Evolutionary conservation across 2,113 vertebrate species (phyloP).

Genomic region (Anarhynchus alexandrinus): DNA sequence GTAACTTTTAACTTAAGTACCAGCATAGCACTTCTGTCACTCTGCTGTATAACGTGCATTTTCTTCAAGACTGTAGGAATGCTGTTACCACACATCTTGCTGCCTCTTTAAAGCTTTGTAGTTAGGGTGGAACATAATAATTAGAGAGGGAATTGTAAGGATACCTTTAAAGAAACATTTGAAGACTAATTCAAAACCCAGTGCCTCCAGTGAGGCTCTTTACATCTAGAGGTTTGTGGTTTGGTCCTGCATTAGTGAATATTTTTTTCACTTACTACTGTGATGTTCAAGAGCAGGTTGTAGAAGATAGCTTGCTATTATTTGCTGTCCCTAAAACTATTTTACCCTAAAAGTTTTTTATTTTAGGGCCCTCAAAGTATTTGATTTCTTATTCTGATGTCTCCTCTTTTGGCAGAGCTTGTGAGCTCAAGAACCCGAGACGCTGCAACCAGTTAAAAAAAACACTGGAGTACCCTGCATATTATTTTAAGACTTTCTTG

Average conservation of each 20-base stretch:
- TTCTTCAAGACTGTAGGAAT: slow-evolving; percentile 18
- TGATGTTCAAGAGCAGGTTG: background rate
- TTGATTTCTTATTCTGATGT: background rate
- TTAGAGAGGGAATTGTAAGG: background rate
- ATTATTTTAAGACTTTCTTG: background rate
- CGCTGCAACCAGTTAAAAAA: background rate
- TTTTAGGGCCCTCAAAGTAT: background rate
- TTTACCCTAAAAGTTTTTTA: background rate
- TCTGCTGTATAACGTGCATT: background rate
- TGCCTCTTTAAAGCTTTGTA: slow-evolving; percentile 18
- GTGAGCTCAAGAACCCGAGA: background rate
- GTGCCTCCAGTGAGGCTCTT: background rate
- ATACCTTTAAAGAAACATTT: background rate
- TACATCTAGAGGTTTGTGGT: background rate
- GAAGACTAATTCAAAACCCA: background rate
- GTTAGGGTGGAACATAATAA: slow-evolving; percentile 1
- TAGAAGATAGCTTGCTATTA: background rate
- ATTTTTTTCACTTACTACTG: background rate
- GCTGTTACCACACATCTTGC: slow-evolving; percentile 31
- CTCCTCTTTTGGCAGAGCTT: background rate
- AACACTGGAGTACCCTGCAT: background rate
- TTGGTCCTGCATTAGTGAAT: background rate
- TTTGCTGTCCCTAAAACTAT: background rate
- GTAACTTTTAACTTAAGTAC: slow-evolving; percentile 41
- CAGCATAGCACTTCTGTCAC: background rate